Percentiles rank a stretch among this genome's conserved stretches.
phyloP scores from a whole-genome alignment of 2,888 invertebrate genomes.

The Orthosia cruda region DNA sequence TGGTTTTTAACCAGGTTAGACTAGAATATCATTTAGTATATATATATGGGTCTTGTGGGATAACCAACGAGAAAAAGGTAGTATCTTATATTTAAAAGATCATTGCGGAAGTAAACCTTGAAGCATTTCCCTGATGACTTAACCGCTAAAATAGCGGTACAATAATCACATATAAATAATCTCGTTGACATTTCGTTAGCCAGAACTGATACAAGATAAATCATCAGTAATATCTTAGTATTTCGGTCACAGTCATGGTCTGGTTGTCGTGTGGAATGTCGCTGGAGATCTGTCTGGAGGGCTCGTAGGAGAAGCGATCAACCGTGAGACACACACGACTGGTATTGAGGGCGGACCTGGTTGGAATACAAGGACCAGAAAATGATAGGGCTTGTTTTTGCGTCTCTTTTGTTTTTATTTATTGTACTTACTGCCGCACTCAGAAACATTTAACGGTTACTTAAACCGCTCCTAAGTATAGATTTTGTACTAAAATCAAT shows the following conservation, averaged over 20 bases:
- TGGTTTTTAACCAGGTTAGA: too few relatives aligned
- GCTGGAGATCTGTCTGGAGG: slow-evolving; percentile 45
- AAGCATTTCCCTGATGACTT: slow-evolving; percentile 7
- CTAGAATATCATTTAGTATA: too few relatives aligned
- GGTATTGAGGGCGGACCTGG: slow-evolving; percentile 38
- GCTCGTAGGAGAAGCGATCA: slow-evolving; percentile 36
- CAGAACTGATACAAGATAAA: slow-evolving; percentile 35
- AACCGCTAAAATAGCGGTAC: slow-evolving; percentile 25
- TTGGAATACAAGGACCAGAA: slow-evolving; percentile 36
- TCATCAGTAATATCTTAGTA: slow-evolving; percentile 34
- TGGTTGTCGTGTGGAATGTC: slow-evolving; percentile 53
- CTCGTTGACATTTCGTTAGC: slow-evolving; percentile 32
- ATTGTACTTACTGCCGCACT: too few relatives aligned
- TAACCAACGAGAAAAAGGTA: neutral
- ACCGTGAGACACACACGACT: slow-evolving; percentile 45
- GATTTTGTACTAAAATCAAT: too few relatives aligned
- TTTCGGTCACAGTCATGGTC: slow-evolving; percentile 58
- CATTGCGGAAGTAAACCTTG: neutral
- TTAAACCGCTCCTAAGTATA: too few relatives aligned
- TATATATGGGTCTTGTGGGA: too few relatives aligned
- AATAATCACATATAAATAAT: slow-evolving; percentile 3
- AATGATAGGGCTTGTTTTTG: neutral
- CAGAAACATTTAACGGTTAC: too few relatives aligned
- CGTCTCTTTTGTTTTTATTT: too few relatives aligned
- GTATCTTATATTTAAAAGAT: slow-evolving; percentile 19